Percentiles rank a stretch among this genome's conserved stretches.
Conservation (phyloP, 1,140 invertebrate genomes). For the Philotrypesis tridentata region DNA sequence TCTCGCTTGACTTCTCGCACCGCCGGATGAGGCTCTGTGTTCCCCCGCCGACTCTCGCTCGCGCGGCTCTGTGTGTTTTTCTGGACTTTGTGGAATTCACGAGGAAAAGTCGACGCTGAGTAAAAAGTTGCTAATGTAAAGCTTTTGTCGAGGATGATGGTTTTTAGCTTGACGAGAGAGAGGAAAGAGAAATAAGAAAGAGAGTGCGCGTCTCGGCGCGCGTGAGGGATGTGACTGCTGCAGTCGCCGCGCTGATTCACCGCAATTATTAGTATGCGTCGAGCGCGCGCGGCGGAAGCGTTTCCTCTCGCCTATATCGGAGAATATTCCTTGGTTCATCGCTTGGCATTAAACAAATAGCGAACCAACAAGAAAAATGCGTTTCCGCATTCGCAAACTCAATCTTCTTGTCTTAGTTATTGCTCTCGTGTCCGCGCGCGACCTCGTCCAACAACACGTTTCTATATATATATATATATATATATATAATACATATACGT, state of each 20-base stretch:
- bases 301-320: not conserved
- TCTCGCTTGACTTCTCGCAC: constrained; percentile 6
- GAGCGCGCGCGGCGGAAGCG: no score
- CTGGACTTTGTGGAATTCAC: not conserved
- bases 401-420: not conserved
- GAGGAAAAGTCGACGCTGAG: not conserved
- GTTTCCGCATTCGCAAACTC: not conserved
- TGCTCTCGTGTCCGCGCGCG: not conserved
- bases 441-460: no score
- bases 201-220: not conserved
- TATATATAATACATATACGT: no score
- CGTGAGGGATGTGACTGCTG: no score
- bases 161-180: not conserved
- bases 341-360: no score
- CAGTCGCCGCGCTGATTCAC: no score
- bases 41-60: not conserved
- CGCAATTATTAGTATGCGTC: not conserved
- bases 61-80: not conserved
- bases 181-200: no score
- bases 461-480: no score
- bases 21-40: not conserved
- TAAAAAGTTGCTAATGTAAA: constrained; percentile 4
- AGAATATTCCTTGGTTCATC: no score
- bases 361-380: no score
- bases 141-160: not conserved